These are phyloP conservation scores for Atractosteus spatula DNA, from an alignment of 2,113 vertebrate species.

Conservation along the genomic window DNA sequence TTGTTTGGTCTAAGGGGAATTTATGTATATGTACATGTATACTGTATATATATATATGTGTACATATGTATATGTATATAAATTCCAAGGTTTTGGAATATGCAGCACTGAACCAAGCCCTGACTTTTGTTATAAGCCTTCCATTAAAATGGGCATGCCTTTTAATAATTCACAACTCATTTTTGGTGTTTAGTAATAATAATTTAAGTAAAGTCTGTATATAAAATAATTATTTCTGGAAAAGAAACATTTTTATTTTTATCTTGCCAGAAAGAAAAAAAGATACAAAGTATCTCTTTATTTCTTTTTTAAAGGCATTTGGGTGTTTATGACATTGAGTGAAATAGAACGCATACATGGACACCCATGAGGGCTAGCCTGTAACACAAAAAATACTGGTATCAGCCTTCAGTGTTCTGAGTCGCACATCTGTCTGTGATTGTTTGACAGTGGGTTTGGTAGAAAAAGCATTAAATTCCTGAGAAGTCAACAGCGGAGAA, in stretches of 20 bases:
- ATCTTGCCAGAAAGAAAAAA: conserved; percentile 40
- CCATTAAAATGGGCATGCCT: conserved; percentile 53
- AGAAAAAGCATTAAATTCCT: conserved; percentile 6
- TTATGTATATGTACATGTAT: background rate
- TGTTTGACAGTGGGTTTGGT: background rate
- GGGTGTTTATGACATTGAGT: conserved; percentile 32
- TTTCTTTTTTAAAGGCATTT: conserved; percentile 37
- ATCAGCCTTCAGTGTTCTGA: background rate
- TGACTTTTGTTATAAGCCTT: background rate
- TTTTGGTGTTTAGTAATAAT: conserved; percentile 45
- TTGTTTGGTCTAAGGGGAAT: conserved; percentile 27
- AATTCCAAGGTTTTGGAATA: conserved; percentile 27
- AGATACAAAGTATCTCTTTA: conserved; percentile 29
- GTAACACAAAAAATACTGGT: too few relatives aligned
- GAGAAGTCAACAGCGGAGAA: background rate
- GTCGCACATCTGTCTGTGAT: background rate
- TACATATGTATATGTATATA: background rate
- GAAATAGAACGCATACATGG: background rate
- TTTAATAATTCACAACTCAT: conserved; percentile 39
- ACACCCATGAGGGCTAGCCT: background rate
- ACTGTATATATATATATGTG: background rate
- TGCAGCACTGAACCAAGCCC: conserved; percentile 15
- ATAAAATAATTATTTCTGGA: conserved; percentile 55
- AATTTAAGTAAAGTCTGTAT: conserved; percentile 48
- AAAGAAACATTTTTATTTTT: conserved; percentile 62